Conservation (phyloP, 2,797 vertebrate species). For the Alcedo atthis region DNA sequence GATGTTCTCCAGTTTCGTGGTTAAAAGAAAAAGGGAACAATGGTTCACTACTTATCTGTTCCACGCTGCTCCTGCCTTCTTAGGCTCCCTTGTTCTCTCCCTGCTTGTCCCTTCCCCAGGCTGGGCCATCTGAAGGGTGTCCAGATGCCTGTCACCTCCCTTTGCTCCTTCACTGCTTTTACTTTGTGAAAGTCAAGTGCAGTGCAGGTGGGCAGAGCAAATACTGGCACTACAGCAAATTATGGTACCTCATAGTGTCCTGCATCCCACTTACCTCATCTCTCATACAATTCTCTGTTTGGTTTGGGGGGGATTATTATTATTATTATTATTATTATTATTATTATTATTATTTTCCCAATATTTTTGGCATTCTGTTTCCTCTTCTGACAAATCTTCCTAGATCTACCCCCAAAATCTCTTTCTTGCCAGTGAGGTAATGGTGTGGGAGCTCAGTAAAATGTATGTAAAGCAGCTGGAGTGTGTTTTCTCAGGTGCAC, state of each 20-base stretch:
- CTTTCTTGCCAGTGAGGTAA: background rate
- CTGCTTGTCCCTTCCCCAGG: background rate
- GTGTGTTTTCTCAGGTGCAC: background rate
- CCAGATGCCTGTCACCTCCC: background rate
- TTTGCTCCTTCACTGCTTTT: background rate
- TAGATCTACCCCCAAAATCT: background rate
- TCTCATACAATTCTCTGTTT: background rate
- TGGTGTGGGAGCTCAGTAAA: background rate
- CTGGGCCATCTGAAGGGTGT: background rate
- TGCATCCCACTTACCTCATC: background rate
- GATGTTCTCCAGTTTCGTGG: conserved; percentile 68
- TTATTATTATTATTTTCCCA: background rate
- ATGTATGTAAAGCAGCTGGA: background rate
- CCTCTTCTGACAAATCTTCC: background rate
- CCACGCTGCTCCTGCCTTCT: background rate
- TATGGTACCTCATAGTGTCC: background rate
- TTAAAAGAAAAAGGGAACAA: conserved; percentile 37
- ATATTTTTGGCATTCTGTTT: background rate
- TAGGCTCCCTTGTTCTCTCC: background rate
- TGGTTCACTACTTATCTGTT: conserved; percentile 24
- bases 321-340: too few species aligned
- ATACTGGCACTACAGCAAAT: background rate
- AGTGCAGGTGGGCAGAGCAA: background rate
- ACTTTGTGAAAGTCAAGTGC: background rate
- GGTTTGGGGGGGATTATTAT: background rate